Evolutionary conservation across 2,797 vertebrate species (phyloP).

Genomic region (Typhlichthys subterraneus): DNA sequence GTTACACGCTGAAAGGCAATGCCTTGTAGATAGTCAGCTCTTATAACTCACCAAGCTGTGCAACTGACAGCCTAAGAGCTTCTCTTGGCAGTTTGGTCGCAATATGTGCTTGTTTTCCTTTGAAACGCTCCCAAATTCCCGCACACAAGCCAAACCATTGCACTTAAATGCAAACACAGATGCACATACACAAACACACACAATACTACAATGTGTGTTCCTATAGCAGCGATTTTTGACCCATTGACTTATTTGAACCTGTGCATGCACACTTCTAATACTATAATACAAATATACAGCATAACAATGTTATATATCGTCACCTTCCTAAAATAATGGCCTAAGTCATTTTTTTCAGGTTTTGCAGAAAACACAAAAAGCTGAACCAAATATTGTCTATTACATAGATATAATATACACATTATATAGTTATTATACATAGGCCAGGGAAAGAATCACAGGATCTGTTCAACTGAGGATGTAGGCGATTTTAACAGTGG

Average conservation of each 20-base stretch:
- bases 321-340: too few relatives aligned
- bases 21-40: constrained; percentile 2
- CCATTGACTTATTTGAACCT: too few relatives aligned
- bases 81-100: constrained; percentile 28
- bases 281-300: too few relatives aligned
- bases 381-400: too few relatives aligned
- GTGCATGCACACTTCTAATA: constrained; percentile 15
- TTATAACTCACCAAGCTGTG: constrained; percentile 13
- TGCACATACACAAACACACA: constrained; percentile 9
- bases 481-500: too few relatives aligned
- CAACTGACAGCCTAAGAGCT: constrained; percentile 26
- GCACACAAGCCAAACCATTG: constrained; percentile 20
- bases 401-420: too few relatives aligned
- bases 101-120: constrained; percentile 30
- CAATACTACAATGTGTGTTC: constrained; percentile 16
- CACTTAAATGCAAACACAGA: constrained; percentile 1
- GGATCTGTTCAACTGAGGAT: too few relatives aligned
- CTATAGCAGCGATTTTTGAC: constrained; percentile 7
- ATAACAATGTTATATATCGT: too few relatives aligned
- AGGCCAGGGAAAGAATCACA: too few relatives aligned
- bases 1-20: constrained; percentile 30
- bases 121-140: constrained; percentile 19
- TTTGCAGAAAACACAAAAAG: too few relatives aligned
- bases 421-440: too few relatives aligned
- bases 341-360: too few relatives aligned